phyloP scores from a whole-genome alignment of 2,113 vertebrate species.

The Vireo altiloquus region DNA sequence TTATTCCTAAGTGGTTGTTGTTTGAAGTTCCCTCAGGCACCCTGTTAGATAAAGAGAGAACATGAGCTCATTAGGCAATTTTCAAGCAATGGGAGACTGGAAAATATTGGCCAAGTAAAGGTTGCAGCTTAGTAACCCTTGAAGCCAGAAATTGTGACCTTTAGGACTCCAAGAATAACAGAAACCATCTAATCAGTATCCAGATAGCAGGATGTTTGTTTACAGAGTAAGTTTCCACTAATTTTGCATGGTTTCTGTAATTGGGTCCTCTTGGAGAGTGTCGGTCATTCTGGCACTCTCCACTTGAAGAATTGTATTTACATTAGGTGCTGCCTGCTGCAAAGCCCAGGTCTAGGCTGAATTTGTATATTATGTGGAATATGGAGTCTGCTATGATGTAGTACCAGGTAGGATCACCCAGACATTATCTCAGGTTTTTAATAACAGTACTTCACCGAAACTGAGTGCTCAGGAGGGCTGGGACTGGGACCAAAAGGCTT shows the following conservation, averaged over 20 bases:
- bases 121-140: slow-evolving; percentile 62
- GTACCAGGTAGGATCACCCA: background rate
- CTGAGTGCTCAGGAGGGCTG: background rate
- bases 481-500: background rate
- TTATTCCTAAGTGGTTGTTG: slow-evolving; percentile 18
- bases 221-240: slow-evolving; percentile 59
- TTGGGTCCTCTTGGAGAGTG: background rate
- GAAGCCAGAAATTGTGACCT: slow-evolving; percentile 66
- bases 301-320: background rate
- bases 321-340: background rate
- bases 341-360: background rate
- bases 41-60: slow-evolving; percentile 45
- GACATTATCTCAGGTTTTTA: background rate
- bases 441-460: background rate
- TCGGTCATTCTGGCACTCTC: background rate
- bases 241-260: slow-evolving; percentile 48
- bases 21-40: slow-evolving; percentile 47
- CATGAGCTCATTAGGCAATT: slow-evolving; percentile 56
- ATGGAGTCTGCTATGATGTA: background rate
- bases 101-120: slow-evolving; percentile 62
- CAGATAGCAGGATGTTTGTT: slow-evolving; percentile 61
- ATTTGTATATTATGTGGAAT: background rate
- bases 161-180: slow-evolving; percentile 50
- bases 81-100: slow-evolving; percentile 57
- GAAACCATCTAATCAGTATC: slow-evolving; percentile 62